Conservation (phyloP, 2,113 vertebrate genomes). For the Pterocles orientalis region DNA sequence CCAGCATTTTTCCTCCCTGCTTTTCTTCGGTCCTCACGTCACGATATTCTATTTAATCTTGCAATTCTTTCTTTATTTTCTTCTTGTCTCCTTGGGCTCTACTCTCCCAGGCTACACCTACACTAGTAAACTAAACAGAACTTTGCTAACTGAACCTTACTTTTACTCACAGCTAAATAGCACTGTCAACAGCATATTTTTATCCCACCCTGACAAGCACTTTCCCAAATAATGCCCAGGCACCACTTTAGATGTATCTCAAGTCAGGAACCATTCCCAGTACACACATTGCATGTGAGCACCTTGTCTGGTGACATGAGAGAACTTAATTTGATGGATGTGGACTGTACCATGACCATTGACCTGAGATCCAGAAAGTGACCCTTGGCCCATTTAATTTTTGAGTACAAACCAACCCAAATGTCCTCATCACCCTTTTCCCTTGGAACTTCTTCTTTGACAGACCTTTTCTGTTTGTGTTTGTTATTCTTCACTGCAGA, state of each 20-base stretch:
- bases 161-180: not conserved
- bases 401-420: not conserved
- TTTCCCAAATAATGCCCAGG: not conserved
- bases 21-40: not conserved
- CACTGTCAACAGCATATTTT: not conserved
- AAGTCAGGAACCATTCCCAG: not conserved
- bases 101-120: not conserved
- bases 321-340: not conserved
- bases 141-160: not conserved
- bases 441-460: not conserved
- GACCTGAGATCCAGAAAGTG: not conserved
- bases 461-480: not conserved
- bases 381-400: not conserved
- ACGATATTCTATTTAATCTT: not conserved
- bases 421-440: not conserved
- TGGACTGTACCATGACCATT: not conserved
- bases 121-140: not conserved
- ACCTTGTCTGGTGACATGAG: not conserved
- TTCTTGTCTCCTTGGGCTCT: constrained; percentile 41
- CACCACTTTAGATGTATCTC: not conserved
- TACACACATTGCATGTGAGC: not conserved
- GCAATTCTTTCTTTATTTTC: not conserved
- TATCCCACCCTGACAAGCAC: not conserved
- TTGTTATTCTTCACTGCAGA: not conserved
- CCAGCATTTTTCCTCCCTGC: not conserved